Evolutionary conservation across 2,888 invertebrate genomes (phyloP), one percentile per base, ranked within the genome.

Genomic region (Tipula unca): DNA sequence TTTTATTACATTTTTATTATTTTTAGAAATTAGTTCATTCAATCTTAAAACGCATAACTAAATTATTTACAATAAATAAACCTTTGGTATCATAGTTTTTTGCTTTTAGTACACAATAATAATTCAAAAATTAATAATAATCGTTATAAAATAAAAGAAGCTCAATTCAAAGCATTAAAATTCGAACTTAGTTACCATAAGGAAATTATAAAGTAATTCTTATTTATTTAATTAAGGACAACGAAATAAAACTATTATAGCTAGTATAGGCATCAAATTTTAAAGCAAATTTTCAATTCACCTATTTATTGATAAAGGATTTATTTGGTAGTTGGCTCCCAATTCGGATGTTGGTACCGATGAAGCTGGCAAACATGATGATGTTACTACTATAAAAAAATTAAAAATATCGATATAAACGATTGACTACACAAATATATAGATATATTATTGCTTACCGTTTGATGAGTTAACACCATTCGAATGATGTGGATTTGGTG

Each of bases 401-500:
- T 83, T 83, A 32, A n/a, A 83, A 32, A 29, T 29, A 29, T 82
- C 29, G 29, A 32, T 83, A 32, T 83, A 32, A 32, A 17, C 35
- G 0, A n/a, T 32, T 6, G 14, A n/a, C 8, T 83, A 32, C 8
- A 82, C n/a, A 82, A 0, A 82, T 29, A 3, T 25, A 10, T n/a
- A 17, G 25, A n/a, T n/a, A 0, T 6, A 32, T 32, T 29, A 14
- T 29, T 29, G 35, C 83, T 83, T 83, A 83, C 83, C 35, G 35
- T 83, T 83, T n/a, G 83, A 83, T n/a, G 83, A 83, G 17, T 83
- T 29, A n/a, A 32, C 32, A 17, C 83, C 83, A 83, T 83, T 83
- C 14, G 32, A 14, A 32, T 83, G n/a, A 17, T 48, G 82, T 3
- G 42, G 82, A 82, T 85, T 85, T 17, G 89, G 89, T 87, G 89